phyloP scores from a whole-genome alignment of 1,140 invertebrate species.

The Cotesia glomerata region DNA sequence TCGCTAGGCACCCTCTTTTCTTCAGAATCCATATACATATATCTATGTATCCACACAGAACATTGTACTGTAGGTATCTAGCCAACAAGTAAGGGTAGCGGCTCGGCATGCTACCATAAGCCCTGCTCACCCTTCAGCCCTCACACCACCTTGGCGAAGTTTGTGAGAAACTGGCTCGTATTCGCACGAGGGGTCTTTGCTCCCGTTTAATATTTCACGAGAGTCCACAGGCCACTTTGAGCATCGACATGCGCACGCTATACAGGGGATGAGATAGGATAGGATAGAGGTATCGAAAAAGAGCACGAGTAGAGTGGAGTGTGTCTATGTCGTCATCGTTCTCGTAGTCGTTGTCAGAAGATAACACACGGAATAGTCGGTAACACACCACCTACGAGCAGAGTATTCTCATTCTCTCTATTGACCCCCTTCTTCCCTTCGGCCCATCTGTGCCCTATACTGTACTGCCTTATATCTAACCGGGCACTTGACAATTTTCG shows the following conservation, averaged over 20 bases:
- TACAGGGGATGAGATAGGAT: background rate
- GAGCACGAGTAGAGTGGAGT: conserved; percentile 1
- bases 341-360: background rate
- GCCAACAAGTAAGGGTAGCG: too few species aligned
- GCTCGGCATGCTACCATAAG: too few species aligned
- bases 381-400: background rate
- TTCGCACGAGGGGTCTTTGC: conserved; percentile 54
- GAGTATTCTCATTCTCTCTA: too few species aligned
- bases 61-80: background rate
- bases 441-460: too few species aligned
- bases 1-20: background rate
- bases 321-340: background rate
- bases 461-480: too few species aligned
- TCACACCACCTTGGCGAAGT: conserved; percentile 6
- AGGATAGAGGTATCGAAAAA: conserved; percentile 19
- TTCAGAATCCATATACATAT: too few species aligned
- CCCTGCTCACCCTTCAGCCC: background rate
- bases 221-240: conserved; percentile 58
- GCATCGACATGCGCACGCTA: conserved; percentile 53
- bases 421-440: too few species aligned
- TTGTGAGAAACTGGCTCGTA: conserved; percentile 24
- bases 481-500: background rate
- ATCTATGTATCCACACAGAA: background rate
- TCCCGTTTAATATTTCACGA: conserved; percentile 63
- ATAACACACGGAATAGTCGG: background rate